Evolutionary conservation across 2,888 invertebrate genomes (phyloP), one percentile per base, ranked within the genome.

Genomic region (Zaprionus obscuricornis): DNA sequence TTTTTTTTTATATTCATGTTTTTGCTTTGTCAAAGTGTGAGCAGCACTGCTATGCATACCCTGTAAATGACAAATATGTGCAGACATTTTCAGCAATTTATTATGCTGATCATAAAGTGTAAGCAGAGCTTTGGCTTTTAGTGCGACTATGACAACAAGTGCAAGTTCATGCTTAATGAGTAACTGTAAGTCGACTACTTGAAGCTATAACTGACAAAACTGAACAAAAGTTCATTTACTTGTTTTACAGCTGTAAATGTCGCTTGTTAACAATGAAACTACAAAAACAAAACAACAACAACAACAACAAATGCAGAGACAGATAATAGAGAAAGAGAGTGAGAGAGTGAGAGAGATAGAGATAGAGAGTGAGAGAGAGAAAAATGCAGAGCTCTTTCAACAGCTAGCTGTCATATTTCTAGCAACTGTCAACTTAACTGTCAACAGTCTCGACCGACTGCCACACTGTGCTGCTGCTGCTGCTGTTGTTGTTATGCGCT

Each of bases 361-460:
- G 29, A 10, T 13, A 4, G 2, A 18, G 11, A 13, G 6, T n/a
- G 13, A 31, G 22, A 7, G 5, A 22, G 33, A 33, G 29, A 34
- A 27, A 13, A 37, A 20, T 14, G 46, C 18, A 16, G 29, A 29
- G 29, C n/a, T 3, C 8, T 29, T 4, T 29, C 11, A 57, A 17
- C 56, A 31, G n/a, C 14, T 26, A 52, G 55, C 66, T 77, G 76
- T 76, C 76, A 82, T 77, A 65, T 54, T 64, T 60, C 63, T 59
- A 66, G 55, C 49, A 47, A 56, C 72, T 72, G 71, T 72, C 74
- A 74, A 55, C 74, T 52, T n/a, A 58, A 55, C 62, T 84, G 81
- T 84, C 85, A 84, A 46, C 60, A 27, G 31, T 34, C 65, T 17
- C 31, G 47, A 43, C 46, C 29, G 22, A 40, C 31, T 49, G 45